Evolutionary conservation across 2,888 invertebrate species (phyloP), one percentile per base, ranked within the genome.

Genomic region (Ceraclea dissimilis): DNA sequence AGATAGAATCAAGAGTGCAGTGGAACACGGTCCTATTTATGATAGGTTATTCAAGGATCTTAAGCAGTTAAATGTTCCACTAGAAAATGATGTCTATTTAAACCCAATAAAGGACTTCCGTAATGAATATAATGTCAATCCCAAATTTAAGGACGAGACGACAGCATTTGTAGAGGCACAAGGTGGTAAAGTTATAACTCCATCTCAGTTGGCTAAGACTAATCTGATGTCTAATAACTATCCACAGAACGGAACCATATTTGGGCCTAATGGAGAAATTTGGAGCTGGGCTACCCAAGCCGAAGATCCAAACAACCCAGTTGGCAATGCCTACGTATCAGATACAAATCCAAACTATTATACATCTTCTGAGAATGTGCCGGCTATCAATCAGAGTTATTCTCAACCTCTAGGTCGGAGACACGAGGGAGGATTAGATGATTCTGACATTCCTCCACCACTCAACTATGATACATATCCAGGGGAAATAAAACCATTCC

Each of bases 11-110:
- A 81, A 81, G 63, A 82, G 82, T 63, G 80, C 79, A 0, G 75
- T 81, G 1, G 76, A 79, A 64, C 81, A 82, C 65, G 79, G 79
- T 0, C 79, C 80, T 0, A 76, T 81, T 31, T 82, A 82, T 62
- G 80, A 82, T 59, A 79, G 78, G 62, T 67, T 82, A 2, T 74
- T 82, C 56, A 77, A 76, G 57, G 74, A 79, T 59, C 67, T 82
- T 21, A 74, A 71, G 47, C 78, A 79, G 43, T 71, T 79, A 53
- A 78, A 77, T 60, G 74, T 81, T 60, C 71, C 77, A 1, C 72
- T 78, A 19, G 69, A 70, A 2, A 72, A 75, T 63, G 82, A 82
- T 63, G 76, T 79, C 17, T 72, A 81, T 55, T 65, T 82, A 49
- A 73, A 76, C 58, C 82, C 82, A 1, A 75, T 82, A 10, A 78